These are phyloP conservation scores for Nemotelus nigrinus DNA, from an alignment of 2,888 invertebrate species.

Conservation along the genomic window DNA sequence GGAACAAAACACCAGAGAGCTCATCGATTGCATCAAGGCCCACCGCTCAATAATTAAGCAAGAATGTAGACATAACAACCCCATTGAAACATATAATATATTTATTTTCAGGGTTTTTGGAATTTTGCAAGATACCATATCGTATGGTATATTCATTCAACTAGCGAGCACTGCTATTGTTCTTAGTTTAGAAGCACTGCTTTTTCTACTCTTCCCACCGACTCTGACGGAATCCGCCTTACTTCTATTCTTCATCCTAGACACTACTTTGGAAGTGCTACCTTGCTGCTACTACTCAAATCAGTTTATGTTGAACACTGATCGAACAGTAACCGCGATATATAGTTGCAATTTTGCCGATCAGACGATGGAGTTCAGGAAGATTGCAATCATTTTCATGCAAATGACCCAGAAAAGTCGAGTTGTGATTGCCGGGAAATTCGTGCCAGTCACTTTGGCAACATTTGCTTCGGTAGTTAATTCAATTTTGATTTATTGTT, in stretches of 20 bases:
- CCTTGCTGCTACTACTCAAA: conserved; percentile 42
- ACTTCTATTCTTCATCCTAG: neutral
- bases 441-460: conserved; percentile 17
- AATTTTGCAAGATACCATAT: conserved; percentile 5
- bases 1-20: conserved; percentile 6
- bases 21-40: conserved; percentile 19
- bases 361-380: conserved; percentile 34
- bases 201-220: neutral
- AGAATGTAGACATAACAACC: neutral
- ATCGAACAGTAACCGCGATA: conserved; percentile 24
- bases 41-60: conserved; percentile 10
- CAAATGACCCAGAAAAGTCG: conserved; percentile 23
- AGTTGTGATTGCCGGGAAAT: conserved; percentile 32
- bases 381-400: conserved; percentile 42
- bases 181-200: neutral
- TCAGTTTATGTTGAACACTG: conserved; percentile 19
- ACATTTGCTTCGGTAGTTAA: conserved; percentile 9
- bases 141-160: conserved; percentile 7
- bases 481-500: neutral
- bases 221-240: neutral
- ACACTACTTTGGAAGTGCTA: neutral
- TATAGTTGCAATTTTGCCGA: conserved; percentile 43
- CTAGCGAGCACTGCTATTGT: neutral
- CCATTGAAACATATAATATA: neutral
- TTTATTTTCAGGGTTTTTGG: conserved; percentile 21